Evolutionary conservation across 92 coral and sea anemone species (phyloP), one percentile per base, ranked within the genome.

Genomic region (Parazoanthus atlanticus): DNA sequence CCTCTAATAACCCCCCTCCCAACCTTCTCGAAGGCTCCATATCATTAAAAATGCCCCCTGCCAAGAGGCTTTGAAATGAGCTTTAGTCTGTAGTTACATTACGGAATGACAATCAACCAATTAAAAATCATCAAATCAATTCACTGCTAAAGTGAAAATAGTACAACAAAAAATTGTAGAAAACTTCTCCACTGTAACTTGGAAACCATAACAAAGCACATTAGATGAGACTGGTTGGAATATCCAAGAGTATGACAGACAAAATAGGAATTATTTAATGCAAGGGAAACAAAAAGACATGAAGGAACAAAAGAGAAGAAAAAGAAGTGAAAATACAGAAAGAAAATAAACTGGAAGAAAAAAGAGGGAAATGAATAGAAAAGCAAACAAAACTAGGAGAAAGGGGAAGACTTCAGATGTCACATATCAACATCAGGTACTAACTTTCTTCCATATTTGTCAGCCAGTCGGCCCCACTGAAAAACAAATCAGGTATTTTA

Each of bases 381-480:
- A 1, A 5, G 80, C 38, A 76, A 76, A 23, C 2, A 23, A 76
- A 34, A 40, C 10, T 34, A 76, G 12, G 28, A 19, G 6, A 40
- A 40, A 76, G 1, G 21, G 34, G 9, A 71, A 71, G 23, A 71
- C 36, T 21, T 61, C 26, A 61, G 25, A 6, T 61, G 28, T 61
- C 26, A 23, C 26, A 61, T 7, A 30, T 8, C 76, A 72, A 29
- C 38, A 32, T 8, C 34, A 72, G 21, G 19, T 30, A 72, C 76
- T 31, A 9, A 78, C 82, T 52, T 78, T 47, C 82, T 43, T 78
- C 82, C 82, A 78, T 78, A 78, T 38, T 23, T 78, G 65, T 78
- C 82, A 41, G 82, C 61, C 21, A 78, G 64, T 47, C 82, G 82
- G 16, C 82, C 82, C 82, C 82, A 78, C 82, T 78, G 82, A 10